Evolutionary conservation across 2,113 vertebrate genomes (phyloP), one percentile per base, ranked within the genome.

Genomic region (Gymnobelideus leadbeateri): DNA sequence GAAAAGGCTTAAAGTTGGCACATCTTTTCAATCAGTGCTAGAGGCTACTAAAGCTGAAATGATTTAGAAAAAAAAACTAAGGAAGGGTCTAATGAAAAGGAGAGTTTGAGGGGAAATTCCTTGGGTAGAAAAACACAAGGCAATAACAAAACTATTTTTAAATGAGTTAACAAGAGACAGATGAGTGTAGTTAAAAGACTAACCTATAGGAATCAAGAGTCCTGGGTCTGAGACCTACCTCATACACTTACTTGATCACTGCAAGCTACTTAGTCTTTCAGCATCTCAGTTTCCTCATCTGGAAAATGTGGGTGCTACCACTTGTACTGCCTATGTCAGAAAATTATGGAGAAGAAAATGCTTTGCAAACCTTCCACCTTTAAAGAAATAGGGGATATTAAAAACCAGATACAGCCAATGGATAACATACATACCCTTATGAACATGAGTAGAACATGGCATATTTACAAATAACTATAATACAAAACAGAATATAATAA

Each of bases 11-110:
- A 46, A 94, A 12, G 91, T 46, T 68, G 93, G 95, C 23, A 57
- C 51, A 2, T 84, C 11, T 89, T 94, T 93, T 93, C 23, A 95
- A 26, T 91, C 84, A 91, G 43, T 95, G 61, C 28, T 50, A 8
- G 3, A 11, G 37, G 16, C 97, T 96, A 98, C 97, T 97, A 98
- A 96, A 95, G 43, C 94, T 46, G 68, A 96, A 95, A 93, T 97
- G 47, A 92, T 89, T 95, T 91, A 96, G 93, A 91, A 84, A 31
- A 61, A 61, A 52, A 52, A 52, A 51, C 9, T 25, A 57, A 28
- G 26, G 16, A 61, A 61, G 3, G 3, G 9, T 61, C 31, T 10
- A 61, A 37, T 12, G 10, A 11, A 61, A 61, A 37, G 5, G 28
- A 61, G 11, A 61, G 28, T 14, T 61, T 61, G 31, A 37, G 11